A percentile compares a stretch with the other conserved stretches of the same genome.
Conservation (phyloP, 2,797 vertebrate species). For the Nyctibius grandis region DNA sequence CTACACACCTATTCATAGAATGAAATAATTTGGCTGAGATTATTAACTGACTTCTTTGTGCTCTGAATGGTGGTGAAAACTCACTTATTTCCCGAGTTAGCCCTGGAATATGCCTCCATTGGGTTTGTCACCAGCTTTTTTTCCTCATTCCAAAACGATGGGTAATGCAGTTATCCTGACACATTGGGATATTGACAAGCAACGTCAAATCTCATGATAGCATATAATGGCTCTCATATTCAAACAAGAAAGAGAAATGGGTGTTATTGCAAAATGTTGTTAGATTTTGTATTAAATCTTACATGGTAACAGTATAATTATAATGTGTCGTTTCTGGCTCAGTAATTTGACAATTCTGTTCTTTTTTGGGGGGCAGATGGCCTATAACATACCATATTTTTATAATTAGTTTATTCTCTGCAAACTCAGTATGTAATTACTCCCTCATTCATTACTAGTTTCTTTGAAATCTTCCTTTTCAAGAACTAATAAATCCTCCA, state of each 20-base stretch:
- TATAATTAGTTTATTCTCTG: slow-evolving; percentile 62
- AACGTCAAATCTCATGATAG: slow-evolving; percentile 29
- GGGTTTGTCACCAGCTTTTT: background rate
- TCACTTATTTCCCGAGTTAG: background rate
- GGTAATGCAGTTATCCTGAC: background rate
- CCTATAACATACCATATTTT: slow-evolving; percentile 56
- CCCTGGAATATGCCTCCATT: background rate
- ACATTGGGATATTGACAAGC: slow-evolving; percentile 30
- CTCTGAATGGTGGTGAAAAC: background rate
- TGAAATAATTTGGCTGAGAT: background rate
- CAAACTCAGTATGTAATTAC: slow-evolving; percentile 58
- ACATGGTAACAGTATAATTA: slow-evolving; percentile 58
- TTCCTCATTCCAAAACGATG: background rate
- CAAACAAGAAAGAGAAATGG: slow-evolving; percentile 43
- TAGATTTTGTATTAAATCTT: slow-evolving; percentile 54
- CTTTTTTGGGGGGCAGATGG: slow-evolving; percentile 20
- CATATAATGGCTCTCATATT: slow-evolving; percentile 48
- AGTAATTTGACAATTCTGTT: slow-evolving; percentile 54
- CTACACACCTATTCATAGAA: background rate
- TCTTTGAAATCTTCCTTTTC: slow-evolving; percentile 60
- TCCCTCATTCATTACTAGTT: slow-evolving; percentile 50
- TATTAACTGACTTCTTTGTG: background rate
- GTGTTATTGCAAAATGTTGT: slow-evolving; percentile 41
- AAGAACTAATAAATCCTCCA: slow-evolving; percentile 53
- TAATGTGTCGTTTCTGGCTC: slow-evolving; percentile 49